phyloP scores from a whole-genome alignment of 2,888 invertebrate genomes.

The Parascotia fuliginaria region DNA sequence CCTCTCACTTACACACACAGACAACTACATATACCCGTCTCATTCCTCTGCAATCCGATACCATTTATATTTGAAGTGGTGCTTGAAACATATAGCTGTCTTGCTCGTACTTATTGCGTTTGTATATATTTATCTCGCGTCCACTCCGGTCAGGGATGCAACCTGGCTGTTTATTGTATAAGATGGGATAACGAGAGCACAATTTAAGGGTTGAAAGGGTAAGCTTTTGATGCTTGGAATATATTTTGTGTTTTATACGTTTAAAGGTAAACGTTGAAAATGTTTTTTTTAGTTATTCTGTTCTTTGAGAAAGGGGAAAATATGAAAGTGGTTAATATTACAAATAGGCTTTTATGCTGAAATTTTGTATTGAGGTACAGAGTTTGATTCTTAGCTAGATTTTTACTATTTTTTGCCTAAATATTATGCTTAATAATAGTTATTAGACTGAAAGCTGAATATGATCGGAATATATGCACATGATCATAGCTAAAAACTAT shows the following conservation, averaged over 20 bases:
- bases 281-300: not conserved
- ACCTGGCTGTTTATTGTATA: slow-evolving; percentile 71
- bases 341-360: too few relatives aligned
- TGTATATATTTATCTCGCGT: slow-evolving; percentile 54
- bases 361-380: too few relatives aligned
- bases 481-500: too few relatives aligned
- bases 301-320: not conserved
- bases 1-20: slow-evolving; percentile 27
- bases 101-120: slow-evolving; percentile 46
- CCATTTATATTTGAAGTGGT: slow-evolving; percentile 80
- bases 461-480: too few relatives aligned
- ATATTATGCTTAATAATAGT: too few relatives aligned
- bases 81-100: slow-evolving; percentile 59
- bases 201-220: slow-evolving; percentile 43
- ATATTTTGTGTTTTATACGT: slow-evolving; percentile 13
- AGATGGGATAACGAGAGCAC: slow-evolving; percentile 55
- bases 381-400: too few relatives aligned
- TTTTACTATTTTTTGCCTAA: too few relatives aligned
- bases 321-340: too few relatives aligned
- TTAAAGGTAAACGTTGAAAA: slow-evolving; percentile 3
- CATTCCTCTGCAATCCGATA: slow-evolving; percentile 67
- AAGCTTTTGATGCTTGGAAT: slow-evolving; percentile 41
- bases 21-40: slow-evolving; percentile 41
- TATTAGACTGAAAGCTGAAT: too few relatives aligned
- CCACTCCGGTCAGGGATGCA: slow-evolving; percentile 73